Evolutionary conservation across 2,888 invertebrate genomes (phyloP).

Genomic region (Tillus elongatus): DNA sequence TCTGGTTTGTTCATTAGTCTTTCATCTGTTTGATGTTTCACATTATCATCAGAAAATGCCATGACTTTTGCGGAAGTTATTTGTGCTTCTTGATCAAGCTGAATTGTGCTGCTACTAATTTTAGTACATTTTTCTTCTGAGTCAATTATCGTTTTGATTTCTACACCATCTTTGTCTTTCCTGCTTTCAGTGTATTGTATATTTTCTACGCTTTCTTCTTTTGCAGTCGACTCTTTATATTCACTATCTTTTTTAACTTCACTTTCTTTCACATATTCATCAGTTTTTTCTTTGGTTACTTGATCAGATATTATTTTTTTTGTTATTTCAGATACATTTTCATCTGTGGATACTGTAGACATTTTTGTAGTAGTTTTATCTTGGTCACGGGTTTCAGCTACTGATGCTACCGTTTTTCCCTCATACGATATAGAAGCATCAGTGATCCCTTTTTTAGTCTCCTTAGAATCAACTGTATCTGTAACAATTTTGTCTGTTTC

Average conservation of each 20-base stretch:
- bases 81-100: neutral
- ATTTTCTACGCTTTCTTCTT: conserved; percentile 9
- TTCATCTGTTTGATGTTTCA: too few relatives aligned
- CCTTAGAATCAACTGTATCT: neutral
- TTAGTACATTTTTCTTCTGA: conserved; percentile 30
- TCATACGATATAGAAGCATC: too few relatives aligned
- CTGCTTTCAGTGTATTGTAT: neutral
- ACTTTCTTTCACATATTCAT: too few relatives aligned
- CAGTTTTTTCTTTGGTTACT: conserved; percentile 22
- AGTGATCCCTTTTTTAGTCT: neutral
- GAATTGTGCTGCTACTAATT: conserved; percentile 22
- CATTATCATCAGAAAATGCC: too few relatives aligned
- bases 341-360: neutral
- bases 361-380: neutral
- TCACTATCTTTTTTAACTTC: conserved; percentile 17
- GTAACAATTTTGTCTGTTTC: neutral
- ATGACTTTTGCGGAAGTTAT: too few relatives aligned
- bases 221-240: neutral
- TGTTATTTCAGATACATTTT: conserved; percentile 9
- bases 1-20: conserved; percentile 13
- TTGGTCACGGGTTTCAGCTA: neutral
- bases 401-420: too few relatives aligned
- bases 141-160: conserved; percentile 18
- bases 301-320: conserved; percentile 21
- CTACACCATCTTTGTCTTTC: neutral